Conservation (phyloP, 2,797 vertebrate genomes). For the Phataginus tricuspis region DNA sequence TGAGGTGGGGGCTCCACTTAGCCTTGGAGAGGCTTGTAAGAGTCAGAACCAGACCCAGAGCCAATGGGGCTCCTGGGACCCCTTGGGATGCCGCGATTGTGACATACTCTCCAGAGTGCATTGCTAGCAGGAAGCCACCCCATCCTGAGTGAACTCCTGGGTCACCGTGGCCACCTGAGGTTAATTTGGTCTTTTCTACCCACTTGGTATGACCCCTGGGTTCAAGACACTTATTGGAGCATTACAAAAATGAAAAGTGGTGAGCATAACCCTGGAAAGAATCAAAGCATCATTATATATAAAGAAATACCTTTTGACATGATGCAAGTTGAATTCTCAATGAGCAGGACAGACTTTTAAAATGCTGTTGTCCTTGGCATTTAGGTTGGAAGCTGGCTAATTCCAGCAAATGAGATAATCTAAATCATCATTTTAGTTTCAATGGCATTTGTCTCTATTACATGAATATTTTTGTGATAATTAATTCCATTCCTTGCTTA, state of each 20-base stretch:
- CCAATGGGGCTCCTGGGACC: neutral
- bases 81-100: neutral
- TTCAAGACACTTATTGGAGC: neutral
- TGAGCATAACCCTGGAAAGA: neutral
- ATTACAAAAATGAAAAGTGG: neutral
- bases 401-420: neutral
- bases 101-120: neutral
- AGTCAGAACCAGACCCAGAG: neutral
- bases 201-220: neutral
- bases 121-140: neutral
- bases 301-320: neutral
- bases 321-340: neutral
- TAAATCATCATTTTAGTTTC: slow-evolving; percentile 4
- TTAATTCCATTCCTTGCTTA: slow-evolving; percentile 68
- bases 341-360: neutral
- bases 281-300: neutral
- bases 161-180: neutral
- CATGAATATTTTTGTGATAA: slow-evolving; percentile 58
- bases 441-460: slow-evolving; percentile 50
- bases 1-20: neutral
- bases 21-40: neutral
- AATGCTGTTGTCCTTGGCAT: neutral
- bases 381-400: neutral
- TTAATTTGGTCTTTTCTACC: neutral
- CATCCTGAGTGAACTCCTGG: neutral